Conservation (phyloP, 2,113 vertebrate genomes). For the Heterocephalus glaber region DNA sequence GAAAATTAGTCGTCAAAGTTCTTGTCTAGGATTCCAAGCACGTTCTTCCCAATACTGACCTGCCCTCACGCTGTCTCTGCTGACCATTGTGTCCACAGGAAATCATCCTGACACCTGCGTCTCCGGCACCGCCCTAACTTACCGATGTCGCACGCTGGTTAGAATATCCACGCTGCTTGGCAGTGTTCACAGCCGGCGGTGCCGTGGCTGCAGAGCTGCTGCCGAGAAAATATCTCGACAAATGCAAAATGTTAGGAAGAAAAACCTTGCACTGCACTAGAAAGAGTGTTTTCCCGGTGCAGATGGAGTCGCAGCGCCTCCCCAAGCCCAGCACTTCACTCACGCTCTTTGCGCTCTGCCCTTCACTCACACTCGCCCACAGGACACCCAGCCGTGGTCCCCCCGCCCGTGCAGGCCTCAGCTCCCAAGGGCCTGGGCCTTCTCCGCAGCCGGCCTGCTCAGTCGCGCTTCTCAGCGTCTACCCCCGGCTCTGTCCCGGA, state of each 20-base stretch:
- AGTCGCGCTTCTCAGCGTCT: too few relatives aligned
- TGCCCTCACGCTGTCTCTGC: background rate
- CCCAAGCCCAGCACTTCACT: background rate
- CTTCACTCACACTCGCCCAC: too few relatives aligned
- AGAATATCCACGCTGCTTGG: background rate
- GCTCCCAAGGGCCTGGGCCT: too few relatives aligned
- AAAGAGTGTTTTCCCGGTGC: background rate
- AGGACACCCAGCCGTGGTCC: too few relatives aligned
- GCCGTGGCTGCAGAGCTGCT: background rate
- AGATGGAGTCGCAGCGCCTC: background rate
- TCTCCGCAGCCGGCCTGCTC: too few relatives aligned
- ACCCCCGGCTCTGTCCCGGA: too few relatives aligned
- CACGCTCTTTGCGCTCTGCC: too few relatives aligned
- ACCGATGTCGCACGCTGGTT: background rate
- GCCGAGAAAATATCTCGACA: background rate
- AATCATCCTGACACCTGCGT: background rate
- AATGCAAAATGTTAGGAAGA: background rate
- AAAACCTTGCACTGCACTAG: background rate
- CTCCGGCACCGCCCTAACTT: background rate
- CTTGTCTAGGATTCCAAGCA: background rate
- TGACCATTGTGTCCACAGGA: background rate
- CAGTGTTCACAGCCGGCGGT: background rate
- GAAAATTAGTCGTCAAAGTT: background rate
- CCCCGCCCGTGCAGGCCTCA: too few relatives aligned
- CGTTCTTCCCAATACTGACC: background rate